Conservation (phyloP, 1,140 invertebrate genomes). For the Heterodera carotae region DNA sequence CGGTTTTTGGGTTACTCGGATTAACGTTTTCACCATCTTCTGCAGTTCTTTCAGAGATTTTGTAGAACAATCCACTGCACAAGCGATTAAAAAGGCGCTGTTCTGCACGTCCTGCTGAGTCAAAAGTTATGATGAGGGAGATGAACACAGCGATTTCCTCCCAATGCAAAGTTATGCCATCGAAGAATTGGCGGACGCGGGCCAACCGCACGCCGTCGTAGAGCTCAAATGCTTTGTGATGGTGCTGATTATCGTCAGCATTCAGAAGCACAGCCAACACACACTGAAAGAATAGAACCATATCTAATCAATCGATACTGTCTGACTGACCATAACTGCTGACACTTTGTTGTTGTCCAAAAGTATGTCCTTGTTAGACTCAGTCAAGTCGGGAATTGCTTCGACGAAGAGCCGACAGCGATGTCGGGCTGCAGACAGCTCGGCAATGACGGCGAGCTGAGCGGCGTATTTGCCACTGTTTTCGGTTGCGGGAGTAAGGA, state of each 20-base stretch:
- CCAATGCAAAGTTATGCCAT: background rate
- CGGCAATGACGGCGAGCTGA: background rate
- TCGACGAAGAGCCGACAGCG: background rate
- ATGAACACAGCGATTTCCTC: conserved; percentile 16
- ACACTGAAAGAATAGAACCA: background rate
- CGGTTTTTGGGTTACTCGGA: background rate
- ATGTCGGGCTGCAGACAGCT: background rate
- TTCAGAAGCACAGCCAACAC: background rate
- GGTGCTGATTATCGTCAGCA: background rate
- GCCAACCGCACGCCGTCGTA: background rate
- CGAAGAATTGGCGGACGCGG: background rate
- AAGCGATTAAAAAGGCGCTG: background rate
- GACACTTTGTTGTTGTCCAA: background rate
- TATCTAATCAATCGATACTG: background rate
- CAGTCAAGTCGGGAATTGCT: background rate
- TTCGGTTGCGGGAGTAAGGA: background rate
- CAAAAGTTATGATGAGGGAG: conserved; percentile 2
- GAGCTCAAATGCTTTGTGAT: background rate
- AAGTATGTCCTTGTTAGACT: background rate
- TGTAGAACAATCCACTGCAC: background rate
- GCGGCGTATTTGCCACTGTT: background rate
- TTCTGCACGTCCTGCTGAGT: background rate
- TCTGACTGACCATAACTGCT: background rate
- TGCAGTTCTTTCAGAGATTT: conserved; percentile 10
- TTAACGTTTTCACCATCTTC: conserved; percentile 25